phyloP scores from a whole-genome alignment of 2,113 vertebrate species.

The Indicator indicator region DNA sequence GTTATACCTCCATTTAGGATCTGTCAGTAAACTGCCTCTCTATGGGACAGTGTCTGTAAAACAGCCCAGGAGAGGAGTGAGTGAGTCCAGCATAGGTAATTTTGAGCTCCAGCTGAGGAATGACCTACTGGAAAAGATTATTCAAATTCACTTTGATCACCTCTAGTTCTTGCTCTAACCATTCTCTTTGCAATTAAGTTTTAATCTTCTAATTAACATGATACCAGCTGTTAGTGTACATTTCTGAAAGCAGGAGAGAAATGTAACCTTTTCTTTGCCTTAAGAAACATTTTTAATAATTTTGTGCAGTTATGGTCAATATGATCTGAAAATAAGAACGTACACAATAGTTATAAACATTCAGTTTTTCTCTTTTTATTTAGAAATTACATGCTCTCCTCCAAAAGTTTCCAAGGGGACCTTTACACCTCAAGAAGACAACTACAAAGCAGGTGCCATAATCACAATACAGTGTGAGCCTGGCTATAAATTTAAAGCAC shows the following conservation, averaged over 20 bases:
- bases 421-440: background rate
- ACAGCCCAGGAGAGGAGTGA: background rate
- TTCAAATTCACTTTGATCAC: background rate
- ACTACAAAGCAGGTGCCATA: background rate
- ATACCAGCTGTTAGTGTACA: background rate
- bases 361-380: background rate
- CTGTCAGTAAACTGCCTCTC: background rate
- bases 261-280: background rate
- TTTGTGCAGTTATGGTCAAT: background rate
- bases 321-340: background rate
- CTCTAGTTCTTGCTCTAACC: background rate
- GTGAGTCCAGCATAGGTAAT: background rate
- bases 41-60: background rate
- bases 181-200: background rate
- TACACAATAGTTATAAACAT: background rate
- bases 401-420: conserved; percentile 55
- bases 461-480: conserved; percentile 5
- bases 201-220: background rate
- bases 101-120: background rate
- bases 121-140: background rate
- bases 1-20: background rate
- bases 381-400: conserved; percentile 55
- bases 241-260: background rate
- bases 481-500: background rate
- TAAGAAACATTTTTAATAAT: background rate